A percentile compares a stretch with the other conserved stretches of the same genome.
Conservation (phyloP, 1,140 invertebrate genomes). For the Drosophila mojavensis region DNA sequence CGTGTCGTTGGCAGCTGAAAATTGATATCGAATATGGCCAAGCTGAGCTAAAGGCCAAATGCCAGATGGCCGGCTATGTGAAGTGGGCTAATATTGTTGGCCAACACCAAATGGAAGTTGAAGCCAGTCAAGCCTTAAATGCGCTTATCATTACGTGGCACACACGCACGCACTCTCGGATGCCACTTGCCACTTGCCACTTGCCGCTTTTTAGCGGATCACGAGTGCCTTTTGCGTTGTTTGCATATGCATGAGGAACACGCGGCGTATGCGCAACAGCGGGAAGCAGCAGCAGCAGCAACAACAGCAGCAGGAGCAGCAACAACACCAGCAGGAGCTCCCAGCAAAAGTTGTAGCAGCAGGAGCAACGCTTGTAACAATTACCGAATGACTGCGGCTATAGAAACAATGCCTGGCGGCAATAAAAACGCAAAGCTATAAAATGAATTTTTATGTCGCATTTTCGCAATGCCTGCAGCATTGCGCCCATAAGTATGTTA, state of each 20-base stretch:
- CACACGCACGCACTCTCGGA: neutral
- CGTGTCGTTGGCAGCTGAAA: constrained; percentile 37
- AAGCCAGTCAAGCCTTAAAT: constrained; percentile 67
- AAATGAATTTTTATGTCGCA: constrained; percentile 81
- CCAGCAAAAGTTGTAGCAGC: neutral
- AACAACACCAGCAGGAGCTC: neutral
- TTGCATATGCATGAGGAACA: constrained; percentile 74
- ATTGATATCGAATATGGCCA: constrained; percentile 9
- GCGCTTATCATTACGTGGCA: constrained; percentile 72
- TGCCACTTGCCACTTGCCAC: constrained; percentile 2
- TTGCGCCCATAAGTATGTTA: constrained; percentile 55
- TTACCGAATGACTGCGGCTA: constrained; percentile 23
- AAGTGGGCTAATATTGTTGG: constrained; percentile 20
- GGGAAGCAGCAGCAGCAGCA: neutral
- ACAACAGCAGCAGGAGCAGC: neutral
- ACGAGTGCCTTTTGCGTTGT: constrained; percentile 35
- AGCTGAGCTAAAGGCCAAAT: neutral
- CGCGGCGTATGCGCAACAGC: constrained; percentile 61
- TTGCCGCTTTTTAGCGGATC: constrained; percentile 15
- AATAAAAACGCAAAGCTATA: constrained; percentile 75
- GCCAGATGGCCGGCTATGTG: neutral
- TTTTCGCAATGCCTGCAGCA: constrained; percentile 69
- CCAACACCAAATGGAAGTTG: constrained; percentile 7
- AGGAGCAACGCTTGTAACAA: constrained; percentile 32
- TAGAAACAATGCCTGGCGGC: constrained; percentile 34